Conservation (phyloP, 2,113 vertebrate genomes). For the Leucoraja erinaceus region DNA sequence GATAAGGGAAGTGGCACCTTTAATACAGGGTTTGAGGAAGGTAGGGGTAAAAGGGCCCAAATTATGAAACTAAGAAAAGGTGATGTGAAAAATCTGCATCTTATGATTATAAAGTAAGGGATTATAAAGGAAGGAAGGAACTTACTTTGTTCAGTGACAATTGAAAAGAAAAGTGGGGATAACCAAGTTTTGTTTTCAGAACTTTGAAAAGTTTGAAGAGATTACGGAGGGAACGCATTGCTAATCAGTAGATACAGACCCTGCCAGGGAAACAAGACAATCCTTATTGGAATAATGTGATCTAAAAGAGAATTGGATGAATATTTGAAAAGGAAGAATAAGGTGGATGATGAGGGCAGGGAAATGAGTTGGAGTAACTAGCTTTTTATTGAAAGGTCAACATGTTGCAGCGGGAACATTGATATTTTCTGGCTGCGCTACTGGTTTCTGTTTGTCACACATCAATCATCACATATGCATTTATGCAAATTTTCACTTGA, state of each 20-base stretch:
- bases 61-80: neutral
- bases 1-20: neutral
- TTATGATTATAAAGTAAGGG: neutral
- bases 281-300: neutral
- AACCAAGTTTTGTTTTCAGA: neutral
- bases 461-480: constrained; percentile 15
- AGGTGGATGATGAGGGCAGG: neutral
- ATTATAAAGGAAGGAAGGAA: neutral
- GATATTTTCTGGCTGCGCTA: neutral
- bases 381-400: neutral
- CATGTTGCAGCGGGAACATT: neutral
- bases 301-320: neutral
- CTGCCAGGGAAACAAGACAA: neutral
- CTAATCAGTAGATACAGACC: neutral
- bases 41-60: neutral
- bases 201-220: neutral
- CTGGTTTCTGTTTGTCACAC: neutral
- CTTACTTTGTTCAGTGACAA: neutral
- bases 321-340: neutral
- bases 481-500: constrained; percentile 17
- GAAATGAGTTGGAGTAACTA: neutral
- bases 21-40: neutral
- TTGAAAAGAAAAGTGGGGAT: neutral
- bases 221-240: neutral
- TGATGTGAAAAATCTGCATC: neutral